phyloP scores from a whole-genome alignment of 2,797 vertebrate genomes.

The Nyctalus aviator region DNA sequence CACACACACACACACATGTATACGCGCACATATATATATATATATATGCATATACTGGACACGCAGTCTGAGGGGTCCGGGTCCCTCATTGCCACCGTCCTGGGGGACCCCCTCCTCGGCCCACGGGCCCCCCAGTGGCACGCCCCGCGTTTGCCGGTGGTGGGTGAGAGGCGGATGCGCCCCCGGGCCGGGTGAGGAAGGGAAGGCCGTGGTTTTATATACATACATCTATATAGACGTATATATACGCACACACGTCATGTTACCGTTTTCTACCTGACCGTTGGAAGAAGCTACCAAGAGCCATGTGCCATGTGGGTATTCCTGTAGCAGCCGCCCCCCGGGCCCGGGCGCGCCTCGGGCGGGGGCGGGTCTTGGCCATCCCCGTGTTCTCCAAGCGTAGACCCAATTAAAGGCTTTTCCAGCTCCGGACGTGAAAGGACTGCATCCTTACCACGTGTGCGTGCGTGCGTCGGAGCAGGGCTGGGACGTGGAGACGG shows the following conservation, averaged over 20 bases:
- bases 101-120: neutral
- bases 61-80: slow-evolving; percentile 59
- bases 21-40: slow-evolving; percentile 54
- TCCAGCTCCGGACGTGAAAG: slow-evolving; percentile 71
- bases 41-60: slow-evolving; percentile 71
- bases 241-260: neutral
- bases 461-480: neutral
- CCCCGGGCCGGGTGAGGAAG: neutral
- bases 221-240: neutral
- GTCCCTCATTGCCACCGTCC: neutral
- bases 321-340: neutral
- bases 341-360: neutral
- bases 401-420: slow-evolving; percentile 76
- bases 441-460: slow-evolving; percentile 20
- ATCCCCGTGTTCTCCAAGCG: slow-evolving; percentile 65
- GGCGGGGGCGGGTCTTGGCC: neutral
- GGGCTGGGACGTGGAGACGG: too few species aligned
- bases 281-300: slow-evolving; percentile 33
- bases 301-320: neutral
- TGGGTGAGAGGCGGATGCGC: neutral
- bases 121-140: neutral
- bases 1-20: slow-evolving; percentile 60
- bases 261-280: neutral
- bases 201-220: slow-evolving; percentile 30
- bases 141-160: neutral